Conservation (phyloP, 2,113 vertebrate species). For the Meleagris gallopavo region DNA sequence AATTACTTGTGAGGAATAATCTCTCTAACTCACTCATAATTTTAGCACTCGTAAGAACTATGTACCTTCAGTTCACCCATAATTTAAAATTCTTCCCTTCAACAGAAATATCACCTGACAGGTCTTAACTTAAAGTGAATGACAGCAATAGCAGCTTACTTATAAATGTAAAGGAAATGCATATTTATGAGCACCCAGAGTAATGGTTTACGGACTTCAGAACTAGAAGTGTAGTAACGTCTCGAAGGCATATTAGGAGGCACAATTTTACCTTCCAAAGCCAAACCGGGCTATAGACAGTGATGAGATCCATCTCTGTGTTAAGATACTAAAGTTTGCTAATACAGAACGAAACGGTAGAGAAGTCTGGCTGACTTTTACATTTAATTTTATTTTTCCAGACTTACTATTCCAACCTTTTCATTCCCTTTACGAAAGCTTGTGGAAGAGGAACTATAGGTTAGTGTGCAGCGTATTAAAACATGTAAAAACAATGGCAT, state of each 20-base stretch:
- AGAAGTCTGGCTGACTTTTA: background rate
- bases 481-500: background rate
- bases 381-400: background rate
- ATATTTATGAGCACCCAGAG: conserved; percentile 67
- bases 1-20: conserved; percentile 67
- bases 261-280: conserved; percentile 28
- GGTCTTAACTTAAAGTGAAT: conserved; percentile 72
- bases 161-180: conserved; percentile 58
- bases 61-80: background rate
- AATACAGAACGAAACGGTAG: background rate
- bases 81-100: conserved; percentile 67
- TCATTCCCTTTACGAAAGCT: background rate
- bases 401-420: background rate
- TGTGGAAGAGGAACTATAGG: fast-evolving
- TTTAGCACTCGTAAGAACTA: conserved; percentile 58
- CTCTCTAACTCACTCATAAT: conserved; percentile 63
- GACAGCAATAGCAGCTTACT: conserved; percentile 68
- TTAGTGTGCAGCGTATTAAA: background rate
- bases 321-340: background rate
- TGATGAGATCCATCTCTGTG: background rate
- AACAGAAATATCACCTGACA: conserved; percentile 68
- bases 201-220: conserved; percentile 34
- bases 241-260: conserved; percentile 28
- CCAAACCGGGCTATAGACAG: background rate
- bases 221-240: conserved; percentile 40